Percentiles rank a stretch among this genome's conserved stretches.
Evolutionary conservation across 92 coral and sea anemone genomes (phyloP).

Genomic region (Porites cylindrica): DNA sequence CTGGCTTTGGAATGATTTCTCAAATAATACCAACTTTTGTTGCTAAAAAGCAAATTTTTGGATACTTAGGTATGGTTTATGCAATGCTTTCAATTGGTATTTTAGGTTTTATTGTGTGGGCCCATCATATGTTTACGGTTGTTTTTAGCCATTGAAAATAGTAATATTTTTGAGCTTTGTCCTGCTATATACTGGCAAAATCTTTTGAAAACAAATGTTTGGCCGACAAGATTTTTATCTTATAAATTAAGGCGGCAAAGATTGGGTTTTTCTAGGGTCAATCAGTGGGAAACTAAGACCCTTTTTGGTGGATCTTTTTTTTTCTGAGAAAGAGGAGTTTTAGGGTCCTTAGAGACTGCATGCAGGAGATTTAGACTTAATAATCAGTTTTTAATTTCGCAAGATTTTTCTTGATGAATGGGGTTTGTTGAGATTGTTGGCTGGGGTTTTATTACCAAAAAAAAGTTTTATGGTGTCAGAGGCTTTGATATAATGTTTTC

Average conservation of each 20-base stretch:
- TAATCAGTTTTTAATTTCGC: neutral
- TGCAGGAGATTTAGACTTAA: constrained; percentile 50
- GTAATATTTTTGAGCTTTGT: constrained; percentile 59
- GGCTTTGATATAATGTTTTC: constrained; percentile 33
- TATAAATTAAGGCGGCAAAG: constrained; percentile 50
- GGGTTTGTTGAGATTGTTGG: constrained; percentile 51
- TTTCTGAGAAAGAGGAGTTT: constrained; percentile 36
- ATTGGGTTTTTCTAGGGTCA: constrained; percentile 42
- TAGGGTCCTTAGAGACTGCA: constrained; percentile 63
- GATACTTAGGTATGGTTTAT: constrained; percentile 83
- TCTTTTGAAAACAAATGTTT: constrained; percentile 62
- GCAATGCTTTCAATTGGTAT: constrained; percentile 88
- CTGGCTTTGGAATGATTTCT: constrained; percentile 87
- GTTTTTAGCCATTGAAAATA: constrained; percentile 62
- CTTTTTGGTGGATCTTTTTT: constrained; percentile 14
- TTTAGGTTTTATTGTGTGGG: constrained; percentile 91
- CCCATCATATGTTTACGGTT: constrained; percentile 81
- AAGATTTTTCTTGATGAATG: constrained; percentile 27
- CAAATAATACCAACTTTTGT: constrained; percentile 83
- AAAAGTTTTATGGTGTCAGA: constrained; percentile 32
- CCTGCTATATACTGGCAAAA: constrained; percentile 78
- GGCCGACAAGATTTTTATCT: neutral
- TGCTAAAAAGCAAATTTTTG: constrained; percentile 84
- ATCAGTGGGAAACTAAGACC: constrained; percentile 55
- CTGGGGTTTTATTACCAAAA: constrained; percentile 29